Percentiles rank a stretch among this genome's conserved stretches.
Conservation (phyloP, 2,888 invertebrate species). For the Ormia ochracea region DNA sequence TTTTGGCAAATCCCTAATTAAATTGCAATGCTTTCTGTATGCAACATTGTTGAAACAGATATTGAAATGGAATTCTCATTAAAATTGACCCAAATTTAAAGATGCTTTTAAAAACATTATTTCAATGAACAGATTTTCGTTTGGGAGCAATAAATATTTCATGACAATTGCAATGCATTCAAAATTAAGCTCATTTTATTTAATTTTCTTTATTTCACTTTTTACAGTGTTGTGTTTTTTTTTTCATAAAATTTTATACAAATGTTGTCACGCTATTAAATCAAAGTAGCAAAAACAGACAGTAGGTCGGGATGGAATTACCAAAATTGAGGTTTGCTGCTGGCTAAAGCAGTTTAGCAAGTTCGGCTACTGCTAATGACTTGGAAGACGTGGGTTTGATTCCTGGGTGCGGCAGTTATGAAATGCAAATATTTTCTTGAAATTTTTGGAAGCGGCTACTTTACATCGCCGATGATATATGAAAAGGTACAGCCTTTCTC, state of each 20-base stretch:
- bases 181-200: conserved; percentile 34
- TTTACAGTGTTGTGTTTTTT: too few relatives aligned
- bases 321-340: too few relatives aligned
- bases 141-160: conserved; percentile 47
- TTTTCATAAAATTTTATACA: neutral
- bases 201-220: neutral
- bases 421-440: too few relatives aligned
- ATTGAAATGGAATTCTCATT: conserved; percentile 53
- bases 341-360: neutral
- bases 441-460: too few relatives aligned
- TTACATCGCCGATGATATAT: too few relatives aligned
- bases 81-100: conserved; percentile 56
- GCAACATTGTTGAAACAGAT: conserved; percentile 15
- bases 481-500: too few relatives aligned
- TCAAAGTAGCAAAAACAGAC: neutral
- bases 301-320: neutral
- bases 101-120: conserved; percentile 42
- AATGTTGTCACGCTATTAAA: conserved; percentile 43
- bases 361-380: too few relatives aligned
- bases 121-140: neutral
- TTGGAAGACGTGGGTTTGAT: too few relatives aligned
- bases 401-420: too few relatives aligned
- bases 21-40: conserved; percentile 26
- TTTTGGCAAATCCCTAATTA: conserved; percentile 23
- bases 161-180: conserved; percentile 48